Evolutionary conservation across 2,888 invertebrate genomes (phyloP), one percentile per base, ranked within the genome.

Genomic region (Mythimna ferrago): DNA sequence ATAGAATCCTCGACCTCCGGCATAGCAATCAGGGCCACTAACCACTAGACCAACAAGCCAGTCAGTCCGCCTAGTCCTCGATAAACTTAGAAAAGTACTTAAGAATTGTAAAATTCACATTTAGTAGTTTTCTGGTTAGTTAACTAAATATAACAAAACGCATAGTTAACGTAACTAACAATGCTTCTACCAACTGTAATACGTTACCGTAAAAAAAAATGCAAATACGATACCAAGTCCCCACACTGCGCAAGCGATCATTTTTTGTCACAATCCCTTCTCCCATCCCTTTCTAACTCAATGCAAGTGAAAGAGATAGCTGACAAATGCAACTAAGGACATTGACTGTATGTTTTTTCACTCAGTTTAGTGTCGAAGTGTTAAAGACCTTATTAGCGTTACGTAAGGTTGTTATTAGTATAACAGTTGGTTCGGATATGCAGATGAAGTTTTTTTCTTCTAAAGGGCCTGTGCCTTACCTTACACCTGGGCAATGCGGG

Each of bases 401-500:
- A 9, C 2, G 41, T 81, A 83, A 75, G 76, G 76, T 81, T 76
- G 65, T 63, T 66, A 71, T 69, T 85, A 35, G 57, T 38, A 9
- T 6, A 62, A 38, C 66, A 71, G 51, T 7, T 26, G 51, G 32
- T 16, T 68, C 65, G 62, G 60, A 76, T 81, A 86, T 86, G 86
- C 81, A 83, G 77, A 86, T 86, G 75, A 73, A 38, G 54, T 76
- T 80, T 85, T 85, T 85, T 73, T 72, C 32, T 67, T 64, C n/a
- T 66, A 66, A 57, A 68, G 69, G 66, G 74, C 66, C 66, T 71
- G 70, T 66, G 64, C 67, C 69, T 64, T 81, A 80, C 71, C 70
- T 85, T 82, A 81, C 86, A 86, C 86, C 86, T 86, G 86, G 86
- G 11, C 63, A 69, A 73, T 72, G 83, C 79, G 81, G 74, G 86